Conservation (phyloP, 2,888 invertebrate species). For the Acleris laterana region DNA sequence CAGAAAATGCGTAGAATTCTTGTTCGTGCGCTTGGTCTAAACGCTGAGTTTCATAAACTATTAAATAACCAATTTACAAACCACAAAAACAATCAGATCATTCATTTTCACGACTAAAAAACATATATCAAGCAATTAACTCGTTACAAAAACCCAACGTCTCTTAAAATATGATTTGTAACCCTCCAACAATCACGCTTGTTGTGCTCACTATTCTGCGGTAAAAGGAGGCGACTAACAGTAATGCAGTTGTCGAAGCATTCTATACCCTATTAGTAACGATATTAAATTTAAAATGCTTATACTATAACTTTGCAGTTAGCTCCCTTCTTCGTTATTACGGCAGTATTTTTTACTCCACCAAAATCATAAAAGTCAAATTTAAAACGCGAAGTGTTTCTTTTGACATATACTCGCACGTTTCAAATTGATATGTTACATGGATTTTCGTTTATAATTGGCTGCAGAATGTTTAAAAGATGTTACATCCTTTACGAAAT, state of each 20-base stretch:
- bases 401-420: conserved; percentile 6
- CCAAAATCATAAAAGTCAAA: conserved; percentile 26
- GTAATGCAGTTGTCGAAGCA: too few species aligned
- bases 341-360: conserved; percentile 19
- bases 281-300: too few species aligned
- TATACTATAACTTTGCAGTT: too few species aligned
- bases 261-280: too few species aligned
- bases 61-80: too few species aligned
- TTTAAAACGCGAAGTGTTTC: conserved; percentile 14
- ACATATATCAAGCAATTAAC: conserved; percentile 23
- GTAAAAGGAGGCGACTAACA: too few species aligned
- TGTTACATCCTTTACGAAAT: too few species aligned
- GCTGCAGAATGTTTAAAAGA: too few species aligned
- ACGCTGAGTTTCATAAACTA: too few species aligned
- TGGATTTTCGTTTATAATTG: conserved; percentile 5
- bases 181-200: conserved; percentile 2
- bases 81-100: not conserved
- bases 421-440: conserved; percentile 26
- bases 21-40: too few species aligned
- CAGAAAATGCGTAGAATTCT: too few species aligned
- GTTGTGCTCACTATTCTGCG: not conserved
- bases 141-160: conserved; percentile 7
- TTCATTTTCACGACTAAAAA: not conserved
- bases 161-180: conserved; percentile 28
- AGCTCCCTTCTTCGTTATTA: too few species aligned